These are phyloP conservation scores for Eristalis intricaria DNA, from an alignment of 2,888 invertebrate species.

Conservation along the genomic window DNA sequence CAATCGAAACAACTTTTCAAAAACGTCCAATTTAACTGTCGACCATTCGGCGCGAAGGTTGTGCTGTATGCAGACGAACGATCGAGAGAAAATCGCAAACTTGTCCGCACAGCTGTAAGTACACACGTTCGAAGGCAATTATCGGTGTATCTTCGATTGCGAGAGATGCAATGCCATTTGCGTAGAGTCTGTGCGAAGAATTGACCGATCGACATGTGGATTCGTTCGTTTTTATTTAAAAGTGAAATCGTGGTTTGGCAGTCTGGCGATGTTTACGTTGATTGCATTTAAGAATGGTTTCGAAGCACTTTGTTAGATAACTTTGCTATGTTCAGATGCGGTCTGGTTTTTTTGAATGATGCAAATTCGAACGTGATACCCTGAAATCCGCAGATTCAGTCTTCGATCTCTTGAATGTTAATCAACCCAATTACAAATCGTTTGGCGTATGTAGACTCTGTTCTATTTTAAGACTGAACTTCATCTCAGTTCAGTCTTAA, in stretches of 20 bases:
- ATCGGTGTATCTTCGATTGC: constrained; percentile 15
- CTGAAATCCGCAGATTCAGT: not conserved
- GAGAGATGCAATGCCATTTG: constrained; percentile 12
- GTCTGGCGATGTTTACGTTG: too few species aligned
- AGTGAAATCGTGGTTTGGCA: not conserved
- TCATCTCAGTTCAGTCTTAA: too few species aligned
- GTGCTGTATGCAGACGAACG: constrained; percentile 14
- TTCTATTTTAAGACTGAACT: not conserved
- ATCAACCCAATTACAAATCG: not conserved
- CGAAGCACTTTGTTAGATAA: too few species aligned
- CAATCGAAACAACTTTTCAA: constrained; percentile 57
- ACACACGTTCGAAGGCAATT: constrained; percentile 6
- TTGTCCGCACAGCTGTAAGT: not conserved
- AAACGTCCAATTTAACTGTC: constrained; percentile 36
- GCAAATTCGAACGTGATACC: not conserved
- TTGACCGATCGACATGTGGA: not conserved
- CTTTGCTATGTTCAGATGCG: not conserved
- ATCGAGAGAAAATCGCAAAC: constrained; percentile 30
- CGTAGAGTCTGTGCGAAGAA: constrained; percentile 11
- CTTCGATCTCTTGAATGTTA: not conserved
- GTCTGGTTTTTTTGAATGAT: not conserved
- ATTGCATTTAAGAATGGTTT: too few species aligned
- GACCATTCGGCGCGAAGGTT: constrained; percentile 18
- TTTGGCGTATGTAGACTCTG: not conserved
- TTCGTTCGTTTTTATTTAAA: not conserved